Conservation (phyloP, 2,797 vertebrate genomes). For the Sparus aurata region DNA sequence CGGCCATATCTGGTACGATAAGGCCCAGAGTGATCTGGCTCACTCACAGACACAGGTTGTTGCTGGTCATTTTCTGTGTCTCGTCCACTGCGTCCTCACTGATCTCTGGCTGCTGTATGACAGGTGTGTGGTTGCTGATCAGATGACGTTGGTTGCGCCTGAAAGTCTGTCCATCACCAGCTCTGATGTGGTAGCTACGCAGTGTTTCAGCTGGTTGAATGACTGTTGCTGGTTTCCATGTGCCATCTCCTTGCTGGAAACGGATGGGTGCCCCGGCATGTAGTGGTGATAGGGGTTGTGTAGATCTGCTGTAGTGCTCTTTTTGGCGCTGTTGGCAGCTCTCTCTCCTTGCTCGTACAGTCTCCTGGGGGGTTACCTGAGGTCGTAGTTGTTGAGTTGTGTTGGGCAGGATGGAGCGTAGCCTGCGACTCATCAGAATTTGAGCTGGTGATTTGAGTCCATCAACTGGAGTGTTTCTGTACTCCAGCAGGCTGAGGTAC, state of each 20-base stretch:
- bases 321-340: not conserved
- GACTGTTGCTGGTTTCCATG: not conserved
- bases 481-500: slow-evolving; percentile 14
- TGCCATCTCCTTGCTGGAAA: not conserved
- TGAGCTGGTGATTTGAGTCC: slow-evolving; percentile 4
- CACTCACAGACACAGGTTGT: too few relatives aligned
- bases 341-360: not conserved
- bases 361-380: not conserved
- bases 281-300: not conserved
- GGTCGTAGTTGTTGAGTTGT: not conserved
- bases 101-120: too few relatives aligned
- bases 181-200: not conserved
- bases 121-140: too few relatives aligned
- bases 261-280: not conserved
- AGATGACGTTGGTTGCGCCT: too few relatives aligned
- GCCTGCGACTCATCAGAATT: not conserved
- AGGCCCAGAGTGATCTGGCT: too few relatives aligned
- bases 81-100: too few relatives aligned
- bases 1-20: too few relatives aligned
- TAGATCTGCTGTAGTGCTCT: not conserved
- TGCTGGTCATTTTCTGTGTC: too few relatives aligned
- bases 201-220: not conserved
- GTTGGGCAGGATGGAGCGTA: not conserved
- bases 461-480: slow-evolving; percentile 14
- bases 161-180: not conserved